Conservation (phyloP, 2,113 vertebrate genomes). For the Zosterops pallidus region DNA sequence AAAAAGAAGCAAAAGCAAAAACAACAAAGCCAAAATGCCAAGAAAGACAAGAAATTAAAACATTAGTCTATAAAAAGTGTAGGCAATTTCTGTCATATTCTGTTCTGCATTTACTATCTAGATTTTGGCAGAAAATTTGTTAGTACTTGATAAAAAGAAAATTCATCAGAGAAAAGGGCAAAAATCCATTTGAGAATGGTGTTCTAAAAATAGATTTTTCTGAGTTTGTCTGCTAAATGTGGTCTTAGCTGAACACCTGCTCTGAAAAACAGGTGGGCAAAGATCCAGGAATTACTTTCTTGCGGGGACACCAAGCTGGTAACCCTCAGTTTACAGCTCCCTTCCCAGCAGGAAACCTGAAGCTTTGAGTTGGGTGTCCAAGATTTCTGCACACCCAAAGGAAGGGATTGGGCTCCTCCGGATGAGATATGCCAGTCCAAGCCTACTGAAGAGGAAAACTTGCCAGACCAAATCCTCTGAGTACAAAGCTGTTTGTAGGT, state of each 20-base stretch:
- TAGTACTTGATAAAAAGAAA: neutral
- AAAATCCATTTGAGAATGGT: neutral
- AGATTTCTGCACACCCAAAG: neutral
- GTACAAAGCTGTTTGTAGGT: neutral
- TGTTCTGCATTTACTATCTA: neutral
- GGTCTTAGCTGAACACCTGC: neutral
- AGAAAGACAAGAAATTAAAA: neutral
- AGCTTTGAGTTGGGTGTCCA: neutral
- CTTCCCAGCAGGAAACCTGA: neutral
- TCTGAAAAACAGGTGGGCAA: neutral
- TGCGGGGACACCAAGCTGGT: neutral
- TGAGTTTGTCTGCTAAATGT: neutral
- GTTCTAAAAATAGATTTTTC: neutral
- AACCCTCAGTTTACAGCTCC: neutral
- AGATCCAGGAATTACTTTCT: fast-evolving
- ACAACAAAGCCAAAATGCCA: neutral
- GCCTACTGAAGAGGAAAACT: neutral
- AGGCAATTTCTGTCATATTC: neutral
- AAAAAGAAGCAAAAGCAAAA: neutral
- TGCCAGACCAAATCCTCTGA: neutral
- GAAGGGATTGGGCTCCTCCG: neutral
- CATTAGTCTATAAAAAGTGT: neutral
- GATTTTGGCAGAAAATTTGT: neutral
- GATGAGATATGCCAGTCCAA: neutral
- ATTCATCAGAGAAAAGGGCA: neutral